Evolutionary conservation across 2,113 vertebrate species (phyloP), one percentile per base, ranked within the genome.

Genomic region (Okapia johnstoni): DNA sequence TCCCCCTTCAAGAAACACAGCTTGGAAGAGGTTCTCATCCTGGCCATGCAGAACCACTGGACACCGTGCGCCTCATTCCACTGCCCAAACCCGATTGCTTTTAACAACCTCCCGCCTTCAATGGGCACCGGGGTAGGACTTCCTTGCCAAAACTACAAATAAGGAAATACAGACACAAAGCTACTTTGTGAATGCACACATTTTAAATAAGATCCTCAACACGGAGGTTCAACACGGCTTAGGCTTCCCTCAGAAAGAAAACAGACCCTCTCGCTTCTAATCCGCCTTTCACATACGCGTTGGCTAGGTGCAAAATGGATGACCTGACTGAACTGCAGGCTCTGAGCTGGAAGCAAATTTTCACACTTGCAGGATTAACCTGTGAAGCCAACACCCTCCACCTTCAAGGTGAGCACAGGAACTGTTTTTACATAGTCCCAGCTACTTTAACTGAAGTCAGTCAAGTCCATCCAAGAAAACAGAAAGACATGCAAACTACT

Each of bases 211-310:
- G 79, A 73, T 16, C 43, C 54, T 81, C 96, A 46, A 6, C 43
- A 23, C 0, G 3, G 11, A 66, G 33, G 8, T 30, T 73, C 63
- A 7, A 7, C 58, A 9, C 1, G 23, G 52, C 48, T n/a, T 21
- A 63, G n/a, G 58, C 48, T 81, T n/a, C 52, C 48, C 26, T 40
- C 30, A 83, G 79, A 52, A 92, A 70, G 79, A 52, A 92, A 70
- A 83, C 1, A 5, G 52, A 48, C 15, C 33, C 60, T 26, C 23
- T 33, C 2, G 0, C 28, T 60, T 36, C 46, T 1, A 28, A 80
- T 33, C 40, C 58, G 19, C 58, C 81, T 66, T 36, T n/a, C 85
- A 21, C 28, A 2, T 5, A 9, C 3, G 10, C 2, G 0, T 0
- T 50, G 46, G 88, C 40, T 16, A 50, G 96, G 36, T 17, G 11